These are phyloP conservation scores for Eledona agricola DNA, from an alignment of 2,888 invertebrate species.

Conservation along the genomic window DNA sequence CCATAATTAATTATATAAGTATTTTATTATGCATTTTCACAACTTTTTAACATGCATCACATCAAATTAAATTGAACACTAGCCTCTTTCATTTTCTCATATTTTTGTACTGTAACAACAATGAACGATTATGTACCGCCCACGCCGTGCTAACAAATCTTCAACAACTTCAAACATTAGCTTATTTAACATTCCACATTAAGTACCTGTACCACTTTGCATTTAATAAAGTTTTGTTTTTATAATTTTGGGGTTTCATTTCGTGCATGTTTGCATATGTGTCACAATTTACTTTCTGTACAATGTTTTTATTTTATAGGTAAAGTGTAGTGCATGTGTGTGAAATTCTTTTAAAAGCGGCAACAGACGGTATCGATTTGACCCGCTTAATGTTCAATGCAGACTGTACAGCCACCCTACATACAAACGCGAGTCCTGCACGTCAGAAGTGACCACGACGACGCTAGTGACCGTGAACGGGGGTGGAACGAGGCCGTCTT, in stretches of 20 bases:
- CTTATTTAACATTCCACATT: neutral
- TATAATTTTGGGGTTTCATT: neutral
- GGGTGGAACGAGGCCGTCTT: conserved; percentile 52
- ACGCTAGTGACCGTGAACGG: conserved; percentile 70
- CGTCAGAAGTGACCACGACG: conserved; percentile 82
- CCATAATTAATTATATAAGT: too few relatives aligned
- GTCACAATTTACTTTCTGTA: too few relatives aligned
- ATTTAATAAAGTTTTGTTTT: conserved; percentile 5
- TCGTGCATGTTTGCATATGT: neutral
- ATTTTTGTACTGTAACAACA: too few relatives aligned
- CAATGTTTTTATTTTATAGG: conserved; percentile 20
- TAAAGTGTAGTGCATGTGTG: conserved; percentile 24
- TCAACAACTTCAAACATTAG: too few relatives aligned
- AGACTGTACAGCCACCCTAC: conserved; percentile 80
- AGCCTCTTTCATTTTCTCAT: too few relatives aligned
- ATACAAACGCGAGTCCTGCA: conserved; percentile 80
- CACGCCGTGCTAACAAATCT: too few relatives aligned
- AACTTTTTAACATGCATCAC: too few relatives aligned
- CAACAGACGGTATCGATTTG: conserved; percentile 41
- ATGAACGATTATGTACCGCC: too few relatives aligned
- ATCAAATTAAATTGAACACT: too few relatives aligned
- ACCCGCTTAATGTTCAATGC: conserved; percentile 47
- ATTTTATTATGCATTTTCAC: too few relatives aligned
- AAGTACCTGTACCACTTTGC: neutral
- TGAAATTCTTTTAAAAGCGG: conserved; percentile 14